Evolutionary conservation across 2,113 vertebrate species (phyloP), one percentile per base, ranked within the genome.

Genomic region (Poeciliopsis occidentalis): DNA sequence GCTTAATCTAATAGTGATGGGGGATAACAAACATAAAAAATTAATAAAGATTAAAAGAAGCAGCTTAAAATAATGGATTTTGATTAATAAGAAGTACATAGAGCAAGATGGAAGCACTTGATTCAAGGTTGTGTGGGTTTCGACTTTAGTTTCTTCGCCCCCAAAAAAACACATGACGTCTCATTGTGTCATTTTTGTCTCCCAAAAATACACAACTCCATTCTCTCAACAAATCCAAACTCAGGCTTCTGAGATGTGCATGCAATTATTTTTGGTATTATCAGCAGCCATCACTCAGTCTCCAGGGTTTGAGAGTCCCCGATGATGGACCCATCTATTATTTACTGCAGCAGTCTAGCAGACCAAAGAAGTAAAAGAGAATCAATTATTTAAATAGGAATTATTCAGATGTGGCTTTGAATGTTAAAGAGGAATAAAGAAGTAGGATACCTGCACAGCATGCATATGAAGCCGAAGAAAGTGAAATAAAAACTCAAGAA

Each of bases 301-400:
- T 85, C 74, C 57, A 66, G 82, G 71, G 81, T 79, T 78, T 29
- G 15, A 31, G 64, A 85, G 80, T 84, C 83, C 79, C 88, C 80
- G 83, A 93, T 92, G 88, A 89, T 91, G 82, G 85, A 91, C 65
- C 67, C 83, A 94, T 94, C 84, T 87, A 93, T 94, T 92, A 94
- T 94, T 94, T 92, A 93, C 91, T 64, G 12, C 60, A 76, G 80
- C 71, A 71, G 79, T 87, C 91, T 80, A 64, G 70, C 71, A 75
- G 75, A 93, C n/a, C 22, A 26, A 68, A 65, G 65, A 73, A 60
- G 39, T 13, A 72, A 81, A 69, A 67, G n/a, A 61, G 82, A 87
- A 87, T 93, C 88, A 92, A 92, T 94, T 92, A 93, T 92, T 94
- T 92, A 84, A 91, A 87, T 80, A 74, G 75, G 81, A 92, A 92